Conservation (phyloP, 2,888 invertebrate genomes). For the Amiota minor region DNA sequence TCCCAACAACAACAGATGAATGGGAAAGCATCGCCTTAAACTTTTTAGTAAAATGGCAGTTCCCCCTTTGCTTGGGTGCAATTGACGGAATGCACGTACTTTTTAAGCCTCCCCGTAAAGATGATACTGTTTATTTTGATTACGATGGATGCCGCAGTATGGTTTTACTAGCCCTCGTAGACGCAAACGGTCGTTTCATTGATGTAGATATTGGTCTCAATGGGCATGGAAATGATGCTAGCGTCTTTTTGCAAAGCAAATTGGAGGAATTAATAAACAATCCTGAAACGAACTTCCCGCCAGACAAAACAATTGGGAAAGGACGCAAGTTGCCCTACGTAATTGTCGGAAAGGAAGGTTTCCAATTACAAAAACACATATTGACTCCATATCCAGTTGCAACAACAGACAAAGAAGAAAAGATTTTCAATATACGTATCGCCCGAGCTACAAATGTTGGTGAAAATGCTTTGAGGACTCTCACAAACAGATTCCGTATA, state of each 20-base stretch:
- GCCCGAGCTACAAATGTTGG: background rate
- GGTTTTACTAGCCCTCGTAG: background rate
- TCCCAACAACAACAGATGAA: background rate
- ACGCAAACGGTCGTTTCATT: background rate
- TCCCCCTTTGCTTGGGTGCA: conserved; percentile 3
- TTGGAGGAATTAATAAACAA: background rate
- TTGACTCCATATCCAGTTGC: background rate
- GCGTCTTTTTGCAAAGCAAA: background rate
- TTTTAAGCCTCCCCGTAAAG: background rate
- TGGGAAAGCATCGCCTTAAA: background rate
- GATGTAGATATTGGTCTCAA: background rate
- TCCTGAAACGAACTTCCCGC: background rate
- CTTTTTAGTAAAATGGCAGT: background rate
- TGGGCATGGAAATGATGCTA: background rate
- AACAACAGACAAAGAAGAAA: background rate
- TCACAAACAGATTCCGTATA: background rate
- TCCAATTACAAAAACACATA: background rate
- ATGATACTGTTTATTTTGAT: background rate
- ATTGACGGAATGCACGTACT: background rate
- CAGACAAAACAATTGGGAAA: background rate
- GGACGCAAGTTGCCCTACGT: background rate
- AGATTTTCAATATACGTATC: background rate
- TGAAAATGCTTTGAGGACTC: background rate
- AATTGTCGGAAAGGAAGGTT: background rate
- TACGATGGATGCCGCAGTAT: background rate